Evolutionary conservation across 2,888 invertebrate species (phyloP), one percentile per base, ranked within the genome.

Genomic region (Aquatica leii): DNA sequence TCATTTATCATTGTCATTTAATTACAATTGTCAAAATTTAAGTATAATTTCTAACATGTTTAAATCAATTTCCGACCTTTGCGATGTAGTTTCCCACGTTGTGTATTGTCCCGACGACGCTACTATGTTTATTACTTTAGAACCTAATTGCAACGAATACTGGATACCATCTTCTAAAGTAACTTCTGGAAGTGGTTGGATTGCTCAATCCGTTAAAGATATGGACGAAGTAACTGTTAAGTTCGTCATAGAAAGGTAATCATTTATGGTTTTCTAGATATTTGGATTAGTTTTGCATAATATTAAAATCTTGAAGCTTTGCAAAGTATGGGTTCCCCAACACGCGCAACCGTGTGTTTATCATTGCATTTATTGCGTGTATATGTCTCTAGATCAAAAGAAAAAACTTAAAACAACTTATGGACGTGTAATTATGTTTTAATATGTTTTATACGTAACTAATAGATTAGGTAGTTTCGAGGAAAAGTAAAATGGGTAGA

Each of bases 401-500:
- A 76, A 74, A 48, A 76, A 74, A 63, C 71, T 75, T 0, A 78
- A 76, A 66, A 73, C 60, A 51, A 73, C 76, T 2, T 70, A 73
- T 64, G 79, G 77, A 67, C 76, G 73, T 67, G 79, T 78, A 24
- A n/a, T n/a, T n/a, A 68, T 68, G 59, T 49, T 24, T 20, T 24
- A 4, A 31, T 6, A n/a, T 31, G n/a, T n/a, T n/a, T n/a, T n/a
- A n/a, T n/a, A n/a, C n/a, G n/a, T n/a, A n/a, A n/a, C n/a, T n/a
- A n/a, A n/a, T n/a, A n/a, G n/a, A n/a, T n/a, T n/a, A n/a, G n/a
- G n/a, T 17, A 79, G 78, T 79, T 76, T 61, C 73, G 77, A 35
- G 78, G 77, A 37, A 78, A 78, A 71, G 53, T 77, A 35, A 71
- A 75, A 43, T 80, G 80, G 80, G 69, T 75, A 2, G 59, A 68